phyloP scores from a whole-genome alignment of 1,140 invertebrate species.

The Antheraea pernyi region DNA sequence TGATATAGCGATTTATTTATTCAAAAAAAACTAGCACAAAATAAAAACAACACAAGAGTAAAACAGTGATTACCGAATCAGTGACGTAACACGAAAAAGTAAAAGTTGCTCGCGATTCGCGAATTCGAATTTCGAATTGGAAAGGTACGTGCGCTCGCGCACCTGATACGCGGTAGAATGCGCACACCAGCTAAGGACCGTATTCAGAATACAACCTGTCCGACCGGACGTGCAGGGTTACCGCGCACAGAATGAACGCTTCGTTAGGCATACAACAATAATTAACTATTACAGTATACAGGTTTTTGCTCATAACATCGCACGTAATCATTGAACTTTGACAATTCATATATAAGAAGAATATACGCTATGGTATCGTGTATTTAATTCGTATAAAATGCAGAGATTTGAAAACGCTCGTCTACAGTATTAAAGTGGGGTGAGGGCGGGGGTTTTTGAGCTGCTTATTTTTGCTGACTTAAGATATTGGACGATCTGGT shows the following conservation, averaged over 20 bases:
- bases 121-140: constrained; percentile 42
- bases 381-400: too few species aligned
- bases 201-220: constrained; percentile 48
- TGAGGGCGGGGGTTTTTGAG: too few species aligned
- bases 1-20: not conserved
- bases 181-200: constrained; percentile 55
- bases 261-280: constrained; percentile 15
- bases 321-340: not conserved
- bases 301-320: not conserved
- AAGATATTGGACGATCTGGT: too few species aligned
- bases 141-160: constrained; percentile 45
- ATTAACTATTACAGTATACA: not conserved
- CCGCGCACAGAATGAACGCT: constrained; percentile 38
- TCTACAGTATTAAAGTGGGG: too few species aligned
- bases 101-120: constrained; percentile 47
- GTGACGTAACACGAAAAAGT: constrained; percentile 50
- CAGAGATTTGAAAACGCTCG: too few species aligned
- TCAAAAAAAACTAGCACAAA: constrained; percentile 4
- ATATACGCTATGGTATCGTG: too few species aligned
- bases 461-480: too few species aligned
- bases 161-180: constrained; percentile 53
- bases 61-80: constrained; percentile 31
- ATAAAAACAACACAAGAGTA: not conserved
- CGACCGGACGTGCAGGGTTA: constrained; percentile 60
- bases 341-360: not conserved